phyloP scores from a whole-genome alignment of 1,140 invertebrate species.

The Hyposmocoma kahamanoa region DNA sequence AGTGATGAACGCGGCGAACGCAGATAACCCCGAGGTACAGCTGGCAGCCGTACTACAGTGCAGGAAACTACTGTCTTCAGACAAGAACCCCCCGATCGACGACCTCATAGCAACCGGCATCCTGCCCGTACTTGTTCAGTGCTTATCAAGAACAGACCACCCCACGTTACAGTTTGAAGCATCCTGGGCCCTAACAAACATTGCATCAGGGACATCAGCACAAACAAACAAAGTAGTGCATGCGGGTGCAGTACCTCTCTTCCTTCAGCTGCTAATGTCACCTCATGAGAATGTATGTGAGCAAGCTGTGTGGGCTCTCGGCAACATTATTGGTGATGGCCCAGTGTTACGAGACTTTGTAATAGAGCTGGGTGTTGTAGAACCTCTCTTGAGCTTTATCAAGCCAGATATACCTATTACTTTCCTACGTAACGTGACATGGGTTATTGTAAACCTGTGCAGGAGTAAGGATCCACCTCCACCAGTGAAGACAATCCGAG shows the following conservation, averaged over 20 bases:
- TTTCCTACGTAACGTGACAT: slow-evolving; percentile 97
- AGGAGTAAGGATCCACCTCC: slow-evolving; percentile 96
- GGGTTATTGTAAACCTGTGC: slow-evolving; percentile 98
- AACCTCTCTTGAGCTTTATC: slow-evolving; percentile 92
- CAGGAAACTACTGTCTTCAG: slow-evolving; percentile 95
- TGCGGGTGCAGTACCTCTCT: slow-evolving; percentile 95
- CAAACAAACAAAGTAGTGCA: slow-evolving; percentile 97
- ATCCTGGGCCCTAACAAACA: slow-evolving; percentile 99
- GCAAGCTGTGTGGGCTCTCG: slow-evolving; percentile 98
- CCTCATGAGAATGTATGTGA: slow-evolving; percentile 98
- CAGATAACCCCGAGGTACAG: slow-evolving; percentile 82
- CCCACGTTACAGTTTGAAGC: slow-evolving; percentile 98
- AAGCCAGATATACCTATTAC: slow-evolving; percentile 94
- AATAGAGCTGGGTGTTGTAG: slow-evolving; percentile 91
- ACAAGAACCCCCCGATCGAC: slow-evolving; percentile 99
- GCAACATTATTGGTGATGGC: slow-evolving; percentile 96
- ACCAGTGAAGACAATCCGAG: slow-evolving; percentile 88
- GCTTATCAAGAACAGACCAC: slow-evolving; percentile 90
- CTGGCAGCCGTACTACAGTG: slow-evolving; percentile 89
- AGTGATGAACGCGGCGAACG: slow-evolving; percentile 82
- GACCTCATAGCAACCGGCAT: slow-evolving; percentile 94
- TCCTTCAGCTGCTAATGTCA: slow-evolving; percentile 92
- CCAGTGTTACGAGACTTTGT: slow-evolving; percentile 93
- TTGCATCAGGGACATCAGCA: slow-evolving; percentile 96
- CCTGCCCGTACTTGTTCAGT: slow-evolving; percentile 93